Conservation (phyloP, 2,797 vertebrate genomes). For the Poecilia gillii region DNA sequence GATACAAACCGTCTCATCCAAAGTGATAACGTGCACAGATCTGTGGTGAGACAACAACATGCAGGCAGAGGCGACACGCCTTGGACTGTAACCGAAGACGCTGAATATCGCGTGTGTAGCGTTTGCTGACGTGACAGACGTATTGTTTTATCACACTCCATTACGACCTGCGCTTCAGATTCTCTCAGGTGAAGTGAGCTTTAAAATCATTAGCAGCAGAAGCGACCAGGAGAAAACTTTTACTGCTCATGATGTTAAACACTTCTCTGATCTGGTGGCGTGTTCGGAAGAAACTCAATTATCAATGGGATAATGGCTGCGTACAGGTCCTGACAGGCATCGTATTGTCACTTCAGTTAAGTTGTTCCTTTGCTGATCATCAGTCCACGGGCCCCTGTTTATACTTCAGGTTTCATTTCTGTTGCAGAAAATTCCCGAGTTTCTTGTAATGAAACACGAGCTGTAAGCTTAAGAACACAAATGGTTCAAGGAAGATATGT, state of each 20-base stretch:
- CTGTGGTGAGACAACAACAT: not conserved
- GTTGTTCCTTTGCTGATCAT: not conserved
- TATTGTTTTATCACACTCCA: not conserved
- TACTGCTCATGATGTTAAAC: not conserved
- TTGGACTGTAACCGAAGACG: not conserved
- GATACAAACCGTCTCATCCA: not conserved
- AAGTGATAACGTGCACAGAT: accelerated
- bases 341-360: not conserved
- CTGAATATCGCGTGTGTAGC: not conserved
- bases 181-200: not conserved
- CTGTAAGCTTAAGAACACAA: too few relatives aligned
- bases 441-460: too few relatives aligned
- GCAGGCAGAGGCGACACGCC: not conserved
- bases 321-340: not conserved
- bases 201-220: not conserved
- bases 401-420: not conserved
- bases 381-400: not conserved
- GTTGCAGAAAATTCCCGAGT: not conserved
- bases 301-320: too few relatives aligned
- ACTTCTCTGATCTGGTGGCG: not conserved
- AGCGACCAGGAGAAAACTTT: not conserved
- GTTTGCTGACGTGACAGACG: not conserved
- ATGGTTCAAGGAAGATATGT: too few relatives aligned
- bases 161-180: not conserved
- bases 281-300: not conserved